Base-by-base conservation (phyloP, 2,888 invertebrate species). In the Achlya flavicornis region DNA sequence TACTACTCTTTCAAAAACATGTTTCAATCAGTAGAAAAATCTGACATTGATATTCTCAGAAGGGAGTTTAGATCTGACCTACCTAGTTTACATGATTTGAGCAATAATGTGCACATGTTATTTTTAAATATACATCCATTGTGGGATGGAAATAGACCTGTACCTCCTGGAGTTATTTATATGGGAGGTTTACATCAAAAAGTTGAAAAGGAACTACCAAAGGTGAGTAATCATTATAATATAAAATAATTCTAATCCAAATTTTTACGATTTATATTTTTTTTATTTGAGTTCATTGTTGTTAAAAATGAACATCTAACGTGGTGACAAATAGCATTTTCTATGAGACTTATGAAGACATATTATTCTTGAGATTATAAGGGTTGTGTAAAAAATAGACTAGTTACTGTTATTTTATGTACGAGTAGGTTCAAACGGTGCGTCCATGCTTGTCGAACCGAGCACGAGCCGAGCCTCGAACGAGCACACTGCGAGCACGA, bases 121-220 rank as follows among this genome's bases (percentile, higher is more conserved):
- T 85, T 93, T 66, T 19, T 90, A 1, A 93, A 93, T 68, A 72
- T 78, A 0, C 84, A 92, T 75, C 87, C 88, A 3, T 65, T 88
- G 58, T 85, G 87, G 75, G 81, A 82, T 41, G 69, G 71, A 1
- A 82, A 84, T 64, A 77, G 89, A 33, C 93, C 94, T 0, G 74
- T 87, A 8, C 83, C 90, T 4, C 89, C 91, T 0, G 82, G 81
- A 63, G 72, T 89, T 3, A 66, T 92, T 0, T 86, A 85, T 64
- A 82, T 92, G 66, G 90, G 90, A 43, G 89, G 90, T 5, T 66
- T 88, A 33, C 92, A 92, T 70, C 77, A 87, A 26, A 82, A 79
- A 33, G 78, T 81, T 12, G 64, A 75, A 3, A 83, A 87, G 57
- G 78, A 84, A n/a, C 73, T 94, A 61, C 89, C 90, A 16, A 66